phyloP scores from a whole-genome alignment of 2,797 vertebrate species.

The Amblyraja radiata region DNA sequence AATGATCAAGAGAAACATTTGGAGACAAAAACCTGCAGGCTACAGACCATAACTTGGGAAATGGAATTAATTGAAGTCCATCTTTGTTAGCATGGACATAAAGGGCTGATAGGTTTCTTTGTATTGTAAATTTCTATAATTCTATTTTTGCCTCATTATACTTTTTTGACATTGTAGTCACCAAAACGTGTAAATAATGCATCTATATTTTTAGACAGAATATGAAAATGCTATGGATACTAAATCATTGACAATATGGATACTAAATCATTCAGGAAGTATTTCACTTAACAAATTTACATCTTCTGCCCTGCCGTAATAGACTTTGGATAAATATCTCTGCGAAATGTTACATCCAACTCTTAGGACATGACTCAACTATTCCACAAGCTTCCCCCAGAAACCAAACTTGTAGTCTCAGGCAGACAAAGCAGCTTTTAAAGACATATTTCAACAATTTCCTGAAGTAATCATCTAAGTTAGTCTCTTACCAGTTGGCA shows the following conservation, averaged over 20 bases:
- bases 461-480: background rate
- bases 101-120: no score
- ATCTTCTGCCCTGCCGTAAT: background rate
- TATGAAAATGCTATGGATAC: background rate
- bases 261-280: background rate
- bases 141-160: background rate
- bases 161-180: background rate
- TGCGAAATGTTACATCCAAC: background rate
- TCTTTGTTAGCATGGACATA: no score
- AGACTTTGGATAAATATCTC: background rate
- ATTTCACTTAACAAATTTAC: background rate
- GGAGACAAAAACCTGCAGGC: no score
- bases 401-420: background rate
- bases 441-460: background rate
- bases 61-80: no score
- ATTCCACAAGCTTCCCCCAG: background rate
- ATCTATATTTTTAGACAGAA: background rate
- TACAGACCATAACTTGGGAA: no score
- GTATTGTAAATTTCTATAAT: no score
- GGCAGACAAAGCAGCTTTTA: background rate
- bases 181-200: background rate
- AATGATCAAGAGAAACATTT: no score
- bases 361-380: background rate
- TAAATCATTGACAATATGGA: background rate
- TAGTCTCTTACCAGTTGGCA: slow-evolving; percentile 60